Evolutionary conservation across 2,888 invertebrate genomes (phyloP), one percentile per base, ranked within the genome.

Genomic region (Agrotis ipsilon): DNA sequence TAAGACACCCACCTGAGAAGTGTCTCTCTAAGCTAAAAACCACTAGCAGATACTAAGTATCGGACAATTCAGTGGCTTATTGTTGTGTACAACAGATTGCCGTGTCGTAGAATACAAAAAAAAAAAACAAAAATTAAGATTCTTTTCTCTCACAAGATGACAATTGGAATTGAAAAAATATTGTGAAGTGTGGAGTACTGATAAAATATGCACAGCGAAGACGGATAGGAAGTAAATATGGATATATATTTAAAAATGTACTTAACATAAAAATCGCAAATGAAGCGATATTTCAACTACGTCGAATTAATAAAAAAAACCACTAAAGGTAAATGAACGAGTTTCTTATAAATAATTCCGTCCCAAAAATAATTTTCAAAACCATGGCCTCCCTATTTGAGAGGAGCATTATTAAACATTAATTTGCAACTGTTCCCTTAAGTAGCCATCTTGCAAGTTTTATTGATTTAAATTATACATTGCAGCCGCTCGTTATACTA

Each of bases 401-500:
- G 49, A 71, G 48, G 65, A 68, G 58, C 49, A 78, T 74, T 71
- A 83, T 83, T 62, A 83, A 77, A 79, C 82, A 82, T 86, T 88
- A 88, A 89, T 89, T 89, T 79, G 78, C 86, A 81, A 81, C 69
- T 80, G 78, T 82, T 81, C 68, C 72, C 67, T 70, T 85, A 86
- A 87, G 85, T 85, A 88, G 87, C 81, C 72, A 59, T 63, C 62
- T 81, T 72, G 79, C 72, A 75, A 74, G 77, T 72, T 88, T 88
- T 90, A 90, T 90, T 90, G 89, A 90, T 90, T 90, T 88, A 90
- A 90, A 90, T 90, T 90, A 89, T 72, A 88, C 81, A 84, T 82
- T 63, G 70, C 60, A 60, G 80, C 11, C 48, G 51, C 52, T 67
- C 71, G 75, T 75, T 80, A 65, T 39, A 66, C 54, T 45, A 51